Evolutionary conservation across 2,113 vertebrate genomes (phyloP), one percentile per base, ranked within the genome.

Genomic region (Melanocharis versteri): DNA sequence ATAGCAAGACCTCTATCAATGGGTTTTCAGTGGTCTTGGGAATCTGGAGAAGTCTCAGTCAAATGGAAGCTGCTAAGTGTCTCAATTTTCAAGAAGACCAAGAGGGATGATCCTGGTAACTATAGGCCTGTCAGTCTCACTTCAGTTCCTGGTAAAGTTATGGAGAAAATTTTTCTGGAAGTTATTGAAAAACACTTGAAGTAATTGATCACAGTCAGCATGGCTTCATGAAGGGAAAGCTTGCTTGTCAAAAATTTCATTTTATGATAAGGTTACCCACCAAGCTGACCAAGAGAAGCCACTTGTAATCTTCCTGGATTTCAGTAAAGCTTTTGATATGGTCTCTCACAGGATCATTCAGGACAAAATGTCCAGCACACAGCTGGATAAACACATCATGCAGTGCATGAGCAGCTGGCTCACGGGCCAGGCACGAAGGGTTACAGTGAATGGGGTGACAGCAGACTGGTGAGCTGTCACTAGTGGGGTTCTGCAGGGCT

Each of bases 371-470:
- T 47, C 40, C 30, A 35, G 24, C 13, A 3, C 21, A n/a, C n/a
- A 83, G 30, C 20, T 83, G 39, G 62, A 61, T 19, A 13, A 89
- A 76, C 1, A 48, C 48, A 61, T 26, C 17, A 18, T 13, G 40
- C 17, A 8, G 4, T 69, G 54, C 0, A 0, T 61, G 21, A 69
- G 15, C 21, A 31, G 4, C 27, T 61, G n/a, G 17, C 30, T 69
- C 24, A 68, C 1, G 1, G 53, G 15, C 53, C 1, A 1, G 14
- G 30, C 2, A 2, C n/a, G 47, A n/a, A 54, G 30, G 24, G 30
- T 68, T 21, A 31, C 24, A 83, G 47, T 5, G 17, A 69, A 13
- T 40, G 54, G 47, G 11, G 15, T 48, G 7, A 69, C n/a, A 23
- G 35, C 54, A 54, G n/a, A 31, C n/a, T 76, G 79, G 54, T 0